phyloP scores from a whole-genome alignment of 2,113 vertebrate species.

The Lethenteron camtschaticum region DNA sequence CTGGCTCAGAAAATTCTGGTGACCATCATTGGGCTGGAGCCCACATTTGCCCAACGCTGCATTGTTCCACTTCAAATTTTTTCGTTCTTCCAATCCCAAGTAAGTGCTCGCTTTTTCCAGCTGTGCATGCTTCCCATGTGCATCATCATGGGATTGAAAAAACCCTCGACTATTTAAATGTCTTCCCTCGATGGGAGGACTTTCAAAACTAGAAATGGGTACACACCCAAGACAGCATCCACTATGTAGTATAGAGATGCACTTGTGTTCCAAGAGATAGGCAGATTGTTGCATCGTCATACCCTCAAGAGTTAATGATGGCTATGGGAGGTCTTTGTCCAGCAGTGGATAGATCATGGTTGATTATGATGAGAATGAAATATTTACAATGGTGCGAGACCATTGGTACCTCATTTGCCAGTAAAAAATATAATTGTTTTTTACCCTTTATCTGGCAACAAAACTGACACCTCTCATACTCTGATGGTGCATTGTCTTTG shows the following conservation, averaged over 20 bases:
- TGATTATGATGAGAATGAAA: too few species aligned
- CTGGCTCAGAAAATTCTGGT: slow-evolving; percentile 81
- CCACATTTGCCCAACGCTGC: slow-evolving; percentile 62
- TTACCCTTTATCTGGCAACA: too few species aligned
- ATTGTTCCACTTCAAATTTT: slow-evolving; percentile 68
- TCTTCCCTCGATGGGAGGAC: neutral
- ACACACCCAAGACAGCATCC: neutral
- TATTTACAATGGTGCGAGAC: too few species aligned
- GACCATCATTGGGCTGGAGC: slow-evolving; percentile 69
- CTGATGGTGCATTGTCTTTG: too few species aligned
- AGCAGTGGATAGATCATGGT: too few species aligned
- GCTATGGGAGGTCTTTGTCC: too few species aligned
- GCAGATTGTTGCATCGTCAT: too few species aligned
- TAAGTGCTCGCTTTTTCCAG: slow-evolving; percentile 15
- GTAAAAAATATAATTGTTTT: too few species aligned
- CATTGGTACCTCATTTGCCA: too few species aligned
- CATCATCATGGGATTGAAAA: neutral
- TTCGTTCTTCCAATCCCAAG: slow-evolving; percentile 91
- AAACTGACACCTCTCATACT: too few species aligned
- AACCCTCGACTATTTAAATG: neutral
- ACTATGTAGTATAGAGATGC: neutral
- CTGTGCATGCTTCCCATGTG: neutral
- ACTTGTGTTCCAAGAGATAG: neutral
- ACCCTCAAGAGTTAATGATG: too few species aligned
- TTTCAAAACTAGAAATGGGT: neutral